Evolutionary conservation across 2,113 vertebrate genomes (phyloP), one percentile per base, ranked within the genome.

Genomic region (Lagopus leucura): DNA sequence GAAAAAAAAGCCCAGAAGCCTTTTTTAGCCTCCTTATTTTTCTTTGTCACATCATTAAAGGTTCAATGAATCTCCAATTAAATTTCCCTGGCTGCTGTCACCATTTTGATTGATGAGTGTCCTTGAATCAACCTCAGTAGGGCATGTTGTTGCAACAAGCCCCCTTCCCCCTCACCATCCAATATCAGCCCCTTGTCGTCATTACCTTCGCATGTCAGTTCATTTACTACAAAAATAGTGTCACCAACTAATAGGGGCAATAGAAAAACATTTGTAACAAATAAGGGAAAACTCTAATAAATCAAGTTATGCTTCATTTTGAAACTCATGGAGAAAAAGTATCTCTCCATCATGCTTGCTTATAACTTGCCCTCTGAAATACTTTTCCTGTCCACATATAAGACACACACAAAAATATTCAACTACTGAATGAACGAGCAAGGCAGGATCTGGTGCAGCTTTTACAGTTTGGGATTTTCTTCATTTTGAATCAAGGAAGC

Each of bases 51-150:
- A 98, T 98, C 97, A 98, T 98, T 98, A 98, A 97, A 93, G 96
- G 95, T 98, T 97, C 98, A 98, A 97, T 97, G 97, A 98, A 98
- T 98, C 97, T 97, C 96, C 97, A 98, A 98, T 98, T 98, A 98
- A 97, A 96, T 98, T 96, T 97, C 95, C 95, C 96, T 95, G 97
- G 96, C 97, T 97, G 97, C 96, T 95, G 97, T 95, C 97, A 97
- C 95, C 73, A 34, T 80, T 95, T 83, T 97, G 97, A 98, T 95
- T 98, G 98, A 98, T 98, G 98, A 89, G 89, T 98, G 98, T 98
- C 98, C 98, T 98, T 98, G 98, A 96, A 91, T 97, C 97, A 96
- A 97, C 96, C 97, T 97, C 96, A 92, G 96, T 55, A 97, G 97
- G 97, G 96, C 97, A 97, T 74, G 75, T 77, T 93, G 91, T 95